Percentiles rank a stretch among this genome's conserved stretches.
phyloP scores from a whole-genome alignment of 2,113 vertebrate genomes.

The Rattus rattus region DNA sequence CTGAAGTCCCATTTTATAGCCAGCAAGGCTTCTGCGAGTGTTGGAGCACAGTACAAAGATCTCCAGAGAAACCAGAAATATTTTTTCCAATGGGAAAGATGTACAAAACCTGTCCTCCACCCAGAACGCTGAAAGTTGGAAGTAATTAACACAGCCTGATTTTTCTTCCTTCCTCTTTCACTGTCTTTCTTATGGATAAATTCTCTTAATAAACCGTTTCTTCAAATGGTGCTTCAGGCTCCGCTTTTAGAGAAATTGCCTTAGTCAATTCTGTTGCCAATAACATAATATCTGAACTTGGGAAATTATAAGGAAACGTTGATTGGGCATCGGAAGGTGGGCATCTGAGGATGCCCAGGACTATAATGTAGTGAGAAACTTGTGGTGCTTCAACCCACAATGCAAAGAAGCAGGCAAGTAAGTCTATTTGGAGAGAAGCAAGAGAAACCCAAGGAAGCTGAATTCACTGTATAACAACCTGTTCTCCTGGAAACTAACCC shows the following conservation, averaged over 20 bases:
- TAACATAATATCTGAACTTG: neutral
- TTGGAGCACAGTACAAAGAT: neutral
- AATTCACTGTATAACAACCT: neutral
- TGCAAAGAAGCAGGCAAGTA: neutral
- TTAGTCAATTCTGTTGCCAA: neutral
- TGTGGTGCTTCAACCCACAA: neutral
- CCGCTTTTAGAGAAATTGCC: neutral
- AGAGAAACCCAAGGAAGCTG: neutral
- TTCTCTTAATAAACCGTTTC: constrained; percentile 19
- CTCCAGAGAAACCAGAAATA: neutral
- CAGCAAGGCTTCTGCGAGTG: neutral
- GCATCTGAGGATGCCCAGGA: neutral
- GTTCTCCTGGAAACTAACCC: neutral
- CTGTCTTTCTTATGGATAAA: neutral
- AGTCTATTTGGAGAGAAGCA: neutral
- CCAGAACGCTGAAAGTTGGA: neutral
- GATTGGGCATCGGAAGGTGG: neutral
- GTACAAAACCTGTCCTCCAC: neutral
- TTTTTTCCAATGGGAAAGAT: neutral
- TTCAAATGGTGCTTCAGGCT: constrained; percentile 13
- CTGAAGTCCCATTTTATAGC: neutral
- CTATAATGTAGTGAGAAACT: neutral
- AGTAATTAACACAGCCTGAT: neutral
- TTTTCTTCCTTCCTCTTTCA: neutral
- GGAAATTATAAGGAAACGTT: neutral